These are phyloP conservation scores for Pristionchus fissidentatus DNA, from an alignment of 2,888 invertebrate species.

Conservation along the genomic window DNA sequence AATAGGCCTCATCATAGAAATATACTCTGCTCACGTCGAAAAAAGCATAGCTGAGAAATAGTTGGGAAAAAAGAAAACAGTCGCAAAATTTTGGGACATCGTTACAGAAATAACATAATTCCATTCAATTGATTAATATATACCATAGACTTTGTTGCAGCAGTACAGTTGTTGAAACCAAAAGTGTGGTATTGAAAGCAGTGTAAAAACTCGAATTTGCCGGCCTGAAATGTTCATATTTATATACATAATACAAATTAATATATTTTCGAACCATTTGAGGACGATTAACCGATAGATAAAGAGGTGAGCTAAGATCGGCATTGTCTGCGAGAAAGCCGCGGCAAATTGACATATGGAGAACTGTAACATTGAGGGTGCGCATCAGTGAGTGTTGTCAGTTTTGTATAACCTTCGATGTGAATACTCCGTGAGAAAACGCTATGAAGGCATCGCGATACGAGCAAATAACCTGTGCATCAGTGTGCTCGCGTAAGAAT, in stretches of 20 bases:
- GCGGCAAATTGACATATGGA: background rate
- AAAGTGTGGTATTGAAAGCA: background rate
- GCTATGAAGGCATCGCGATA: conserved; percentile 28
- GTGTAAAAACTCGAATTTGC: background rate
- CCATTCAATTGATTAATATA: background rate
- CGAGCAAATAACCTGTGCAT: background rate
- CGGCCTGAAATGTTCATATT: background rate
- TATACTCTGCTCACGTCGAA: no score
- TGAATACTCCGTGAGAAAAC: conserved; percentile 2
- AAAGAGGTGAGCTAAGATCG: conserved; percentile 18
- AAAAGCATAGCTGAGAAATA: no score
- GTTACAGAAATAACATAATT: no score
- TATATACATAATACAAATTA: background rate
- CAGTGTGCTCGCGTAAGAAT: no score
- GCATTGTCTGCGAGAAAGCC: conserved; percentile 23
- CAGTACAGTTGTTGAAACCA: background rate
- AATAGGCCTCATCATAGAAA: no score
- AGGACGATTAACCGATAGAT: conserved; percentile 14
- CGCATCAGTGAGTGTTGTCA: no score
- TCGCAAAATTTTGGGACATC: no score
- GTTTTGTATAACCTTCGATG: background rate
- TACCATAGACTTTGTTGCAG: background rate
- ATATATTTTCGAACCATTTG: background rate
- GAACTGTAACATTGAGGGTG: background rate
- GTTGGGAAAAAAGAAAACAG: no score